These are phyloP conservation scores for Macrosteles quadrilineatus DNA, from an alignment of 1,140 invertebrate genomes.

Conservation along the genomic window DNA sequence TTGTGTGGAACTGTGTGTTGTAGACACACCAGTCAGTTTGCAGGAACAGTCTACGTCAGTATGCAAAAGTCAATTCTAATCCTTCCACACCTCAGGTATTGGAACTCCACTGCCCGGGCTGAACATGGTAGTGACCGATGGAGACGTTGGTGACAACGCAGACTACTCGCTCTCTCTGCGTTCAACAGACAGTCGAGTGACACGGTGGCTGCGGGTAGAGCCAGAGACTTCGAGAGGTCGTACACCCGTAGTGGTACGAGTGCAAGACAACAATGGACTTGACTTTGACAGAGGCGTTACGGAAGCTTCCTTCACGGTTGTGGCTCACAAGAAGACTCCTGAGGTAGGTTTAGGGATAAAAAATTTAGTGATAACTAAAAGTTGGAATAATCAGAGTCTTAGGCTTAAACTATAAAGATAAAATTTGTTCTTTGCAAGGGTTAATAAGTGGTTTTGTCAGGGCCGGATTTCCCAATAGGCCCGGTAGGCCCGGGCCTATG, in stretches of 20 bases:
- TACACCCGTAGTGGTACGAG: slow-evolving; percentile 72
- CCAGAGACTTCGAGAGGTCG: slow-evolving; percentile 68
- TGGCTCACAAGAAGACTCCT: slow-evolving; percentile 61
- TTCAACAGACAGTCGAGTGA: slow-evolving; percentile 52
- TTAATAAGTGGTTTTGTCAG: too few relatives aligned
- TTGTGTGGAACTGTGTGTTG: too few relatives aligned
- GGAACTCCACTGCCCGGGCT: slow-evolving; percentile 59
- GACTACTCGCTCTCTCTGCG: slow-evolving; percentile 65
- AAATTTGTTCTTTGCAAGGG: too few relatives aligned
- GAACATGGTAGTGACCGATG: slow-evolving; percentile 73
- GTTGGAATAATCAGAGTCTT: too few relatives aligned
- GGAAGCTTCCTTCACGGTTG: slow-evolving; percentile 66
- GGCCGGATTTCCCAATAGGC: too few relatives aligned
- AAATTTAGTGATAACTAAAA: too few relatives aligned
- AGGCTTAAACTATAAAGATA: too few relatives aligned
- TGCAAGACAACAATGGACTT: slow-evolving; percentile 62
- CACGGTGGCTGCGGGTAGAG: slow-evolving; percentile 65
- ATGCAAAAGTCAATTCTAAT: too few relatives aligned
- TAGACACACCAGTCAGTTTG: too few relatives aligned
- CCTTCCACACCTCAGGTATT: slow-evolving; percentile 41
- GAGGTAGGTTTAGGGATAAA: too few relatives aligned
- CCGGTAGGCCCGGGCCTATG: too few relatives aligned
- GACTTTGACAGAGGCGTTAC: slow-evolving; percentile 70
- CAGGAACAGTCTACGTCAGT: too few relatives aligned
- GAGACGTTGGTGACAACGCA: slow-evolving; percentile 75